Conservation (phyloP, 1,140 invertebrate genomes). For the Bactericera cockerelli region DNA sequence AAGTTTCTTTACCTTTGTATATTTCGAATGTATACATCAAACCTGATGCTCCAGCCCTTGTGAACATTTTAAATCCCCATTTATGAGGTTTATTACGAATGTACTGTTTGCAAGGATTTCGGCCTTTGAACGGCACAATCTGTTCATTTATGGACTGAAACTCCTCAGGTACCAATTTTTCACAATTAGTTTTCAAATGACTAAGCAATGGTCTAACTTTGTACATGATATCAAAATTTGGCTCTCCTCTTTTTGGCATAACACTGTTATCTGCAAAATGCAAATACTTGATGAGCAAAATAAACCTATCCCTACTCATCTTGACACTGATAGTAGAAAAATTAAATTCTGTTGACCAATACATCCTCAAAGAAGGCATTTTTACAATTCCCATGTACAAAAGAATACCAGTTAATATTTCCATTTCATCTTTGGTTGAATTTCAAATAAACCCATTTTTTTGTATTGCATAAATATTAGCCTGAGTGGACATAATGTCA, state of each 20-base stretch:
- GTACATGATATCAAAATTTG: neutral
- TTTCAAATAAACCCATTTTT: no score
- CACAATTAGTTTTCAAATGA: neutral
- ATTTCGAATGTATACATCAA: slow-evolving; percentile 17
- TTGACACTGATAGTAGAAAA: no score
- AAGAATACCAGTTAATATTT: no score
- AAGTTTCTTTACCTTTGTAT: slow-evolving; percentile 14
- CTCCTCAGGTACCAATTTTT: neutral
- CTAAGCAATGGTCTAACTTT: slow-evolving; percentile 4
- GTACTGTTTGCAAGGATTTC: slow-evolving; percentile 21
- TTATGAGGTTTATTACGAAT: slow-evolving; percentile 28
- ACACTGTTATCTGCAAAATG: neutral
- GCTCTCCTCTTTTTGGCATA: neutral
- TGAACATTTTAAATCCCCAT: slow-evolving; percentile 22
- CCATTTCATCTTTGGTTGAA: no score
- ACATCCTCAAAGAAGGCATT: no score
- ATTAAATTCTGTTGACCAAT: no score
- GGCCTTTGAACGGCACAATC: slow-evolving; percentile 21
- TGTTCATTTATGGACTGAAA: slow-evolving; percentile 18
- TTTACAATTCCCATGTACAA: no score
- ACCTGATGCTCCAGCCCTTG: slow-evolving; percentile 6
- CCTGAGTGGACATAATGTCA: no score
- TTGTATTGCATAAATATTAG: no score
- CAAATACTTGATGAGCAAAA: no score
- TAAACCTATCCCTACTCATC: no score